Percentiles rank a stretch among this genome's conserved stretches.
Conservation (phyloP, 2,113 vertebrate species). For the Melanerpes aurifrons region DNA sequence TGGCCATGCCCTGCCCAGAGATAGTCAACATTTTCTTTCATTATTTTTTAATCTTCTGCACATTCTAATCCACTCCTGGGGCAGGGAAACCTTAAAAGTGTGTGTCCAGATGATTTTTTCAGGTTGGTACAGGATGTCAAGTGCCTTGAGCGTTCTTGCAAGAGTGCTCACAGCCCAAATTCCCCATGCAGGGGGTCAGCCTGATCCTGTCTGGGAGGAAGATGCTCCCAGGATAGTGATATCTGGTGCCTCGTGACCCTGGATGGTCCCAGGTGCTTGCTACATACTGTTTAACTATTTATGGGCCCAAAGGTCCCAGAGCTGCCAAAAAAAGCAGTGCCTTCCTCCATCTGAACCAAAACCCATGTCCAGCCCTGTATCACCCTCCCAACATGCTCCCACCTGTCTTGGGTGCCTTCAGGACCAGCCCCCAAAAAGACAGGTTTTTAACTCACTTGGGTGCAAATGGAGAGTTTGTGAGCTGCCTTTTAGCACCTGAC, state of each 20-base stretch:
- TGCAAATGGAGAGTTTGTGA: background rate
- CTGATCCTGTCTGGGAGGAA: background rate
- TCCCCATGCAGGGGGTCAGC: background rate
- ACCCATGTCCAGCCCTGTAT: background rate
- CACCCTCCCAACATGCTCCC: fast-evolving
- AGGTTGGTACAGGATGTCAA: background rate
- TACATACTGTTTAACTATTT: fast-evolving
- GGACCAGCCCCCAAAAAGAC: background rate
- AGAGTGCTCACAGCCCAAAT: background rate
- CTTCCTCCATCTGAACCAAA: background rate
- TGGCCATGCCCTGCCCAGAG: background rate
- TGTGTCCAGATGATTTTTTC: fast-evolving
- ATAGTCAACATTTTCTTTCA: background rate
- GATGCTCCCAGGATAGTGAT: background rate
- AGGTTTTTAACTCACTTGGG: background rate
- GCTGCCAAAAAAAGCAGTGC: fast-evolving
- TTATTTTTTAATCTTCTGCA: background rate
- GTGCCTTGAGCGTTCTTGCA: background rate
- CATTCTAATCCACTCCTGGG: background rate
- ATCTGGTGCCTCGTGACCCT: background rate
- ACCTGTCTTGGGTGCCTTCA: background rate
- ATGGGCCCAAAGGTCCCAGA: background rate
- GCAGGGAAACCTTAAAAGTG: background rate
- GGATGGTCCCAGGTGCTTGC: background rate
- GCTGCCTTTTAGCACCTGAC: slow-evolving; percentile 15